phyloP scores from a whole-genome alignment of 2,888 invertebrate genomes.

The Andrena flavipes region DNA sequence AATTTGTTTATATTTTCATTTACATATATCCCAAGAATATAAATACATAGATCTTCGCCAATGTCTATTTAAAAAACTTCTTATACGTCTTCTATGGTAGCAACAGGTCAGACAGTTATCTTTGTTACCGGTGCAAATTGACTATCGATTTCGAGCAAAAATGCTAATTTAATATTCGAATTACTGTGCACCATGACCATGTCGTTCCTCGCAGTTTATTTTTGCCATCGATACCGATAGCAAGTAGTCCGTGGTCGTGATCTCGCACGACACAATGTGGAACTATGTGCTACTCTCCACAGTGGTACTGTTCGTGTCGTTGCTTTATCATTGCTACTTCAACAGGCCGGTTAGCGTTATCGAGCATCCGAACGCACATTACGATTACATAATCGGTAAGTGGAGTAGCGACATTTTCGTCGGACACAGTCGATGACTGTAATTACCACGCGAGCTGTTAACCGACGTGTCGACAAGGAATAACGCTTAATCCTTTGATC shows the following conservation, averaged over 20 bases:
- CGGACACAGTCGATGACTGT: neutral
- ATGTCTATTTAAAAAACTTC: too few species aligned
- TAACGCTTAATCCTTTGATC: constrained; percentile 13
- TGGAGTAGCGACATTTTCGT: neutral
- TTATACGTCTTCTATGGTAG: too few species aligned
- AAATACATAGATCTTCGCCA: too few species aligned
- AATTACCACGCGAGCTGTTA: neutral
- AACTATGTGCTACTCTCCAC: constrained; percentile 76
- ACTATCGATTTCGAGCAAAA: constrained; percentile 61
- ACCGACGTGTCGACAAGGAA: neutral
- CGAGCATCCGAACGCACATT: constrained; percentile 74
- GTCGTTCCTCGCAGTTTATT: constrained; percentile 44
- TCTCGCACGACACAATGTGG: constrained; percentile 72
- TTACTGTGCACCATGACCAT: constrained; percentile 59
- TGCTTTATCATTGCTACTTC: constrained; percentile 77
- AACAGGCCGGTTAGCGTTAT: constrained; percentile 76
- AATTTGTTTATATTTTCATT: too few species aligned
- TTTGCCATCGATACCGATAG: constrained; percentile 42
- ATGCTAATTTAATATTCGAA: constrained; percentile 82
- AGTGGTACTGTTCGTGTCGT: constrained; percentile 73
- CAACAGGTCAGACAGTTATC: neutral
- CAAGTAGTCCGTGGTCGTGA: neutral
- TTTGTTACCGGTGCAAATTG: constrained; percentile 26
- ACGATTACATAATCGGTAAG: constrained; percentile 82
- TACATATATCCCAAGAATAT: too few species aligned